These are phyloP conservation scores for Mesembrinibis cayennensis DNA, from an alignment of 2,113 vertebrate species.

Conservation along the genomic window DNA sequence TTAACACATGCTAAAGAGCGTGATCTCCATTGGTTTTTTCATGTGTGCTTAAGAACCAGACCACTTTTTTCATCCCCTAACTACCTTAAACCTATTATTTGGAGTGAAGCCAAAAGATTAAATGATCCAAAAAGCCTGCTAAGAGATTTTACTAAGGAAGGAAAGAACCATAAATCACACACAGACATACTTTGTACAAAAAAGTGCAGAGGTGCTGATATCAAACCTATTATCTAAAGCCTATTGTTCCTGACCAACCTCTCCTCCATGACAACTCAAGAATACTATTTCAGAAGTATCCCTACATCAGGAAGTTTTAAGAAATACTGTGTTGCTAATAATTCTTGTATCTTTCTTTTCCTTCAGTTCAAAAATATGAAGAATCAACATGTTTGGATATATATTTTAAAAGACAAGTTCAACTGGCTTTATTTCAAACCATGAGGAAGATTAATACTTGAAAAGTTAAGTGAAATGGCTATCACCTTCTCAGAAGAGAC, in stretches of 20 bases:
- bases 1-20: background rate
- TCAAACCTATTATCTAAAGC: background rate
- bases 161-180: background rate
- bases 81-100: background rate
- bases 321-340: background rate
- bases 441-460: background rate
- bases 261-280: background rate
- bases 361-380: background rate
- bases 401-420: background rate
- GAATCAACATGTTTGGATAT: background rate
- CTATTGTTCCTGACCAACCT: background rate
- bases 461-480: background rate
- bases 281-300: background rate
- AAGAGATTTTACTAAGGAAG: background rate
- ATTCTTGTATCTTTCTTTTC: background rate
- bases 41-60: background rate
- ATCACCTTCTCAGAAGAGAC: background rate
- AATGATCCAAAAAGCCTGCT: background rate
- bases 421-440: background rate
- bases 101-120: background rate
- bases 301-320: background rate
- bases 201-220: background rate
- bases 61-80: background rate
- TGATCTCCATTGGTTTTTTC: background rate
- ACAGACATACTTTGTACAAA: background rate